These are phyloP conservation scores for Steromphala cineraria DNA, from an alignment of 2,888 invertebrate species.

Conservation along the genomic window DNA sequence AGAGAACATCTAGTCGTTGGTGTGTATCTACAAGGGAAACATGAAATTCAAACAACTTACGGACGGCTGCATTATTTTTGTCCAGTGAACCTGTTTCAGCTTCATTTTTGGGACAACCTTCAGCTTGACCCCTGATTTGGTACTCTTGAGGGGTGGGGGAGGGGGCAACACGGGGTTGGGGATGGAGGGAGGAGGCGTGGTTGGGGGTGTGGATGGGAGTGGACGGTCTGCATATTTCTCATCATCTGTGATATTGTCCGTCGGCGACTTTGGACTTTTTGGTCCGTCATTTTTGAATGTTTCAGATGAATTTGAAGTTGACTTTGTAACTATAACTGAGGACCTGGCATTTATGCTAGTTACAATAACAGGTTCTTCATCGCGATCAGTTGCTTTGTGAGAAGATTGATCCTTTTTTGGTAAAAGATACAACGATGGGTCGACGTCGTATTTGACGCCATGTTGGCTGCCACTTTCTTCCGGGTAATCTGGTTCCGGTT, in stretches of 20 bases:
- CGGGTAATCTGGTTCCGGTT: slow-evolving; percentile 7
- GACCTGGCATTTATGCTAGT: too few relatives aligned
- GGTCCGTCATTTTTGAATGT: too few relatives aligned
- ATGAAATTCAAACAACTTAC: slow-evolving; percentile 35
- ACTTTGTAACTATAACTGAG: too few relatives aligned
- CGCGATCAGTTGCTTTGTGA: too few relatives aligned
- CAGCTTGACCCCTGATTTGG: slow-evolving; percentile 10
- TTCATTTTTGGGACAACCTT: slow-evolving; percentile 26
- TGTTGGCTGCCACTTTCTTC: too few relatives aligned
- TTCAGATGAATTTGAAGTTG: too few relatives aligned
- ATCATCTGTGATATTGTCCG: neutral
- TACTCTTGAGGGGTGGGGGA: slow-evolving; percentile 12
- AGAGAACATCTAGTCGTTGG: too few relatives aligned
- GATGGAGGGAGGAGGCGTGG: slow-evolving; percentile 13
- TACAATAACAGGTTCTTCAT: too few relatives aligned
- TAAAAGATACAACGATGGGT: too few relatives aligned
- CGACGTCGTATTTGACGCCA: too few relatives aligned
- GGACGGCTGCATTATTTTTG: slow-evolving; percentile 45
- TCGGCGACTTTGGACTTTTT: neutral
- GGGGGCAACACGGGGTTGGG: neutral
- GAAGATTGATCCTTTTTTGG: too few relatives aligned
- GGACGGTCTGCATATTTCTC: neutral
- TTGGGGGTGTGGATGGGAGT: slow-evolving; percentile 23
- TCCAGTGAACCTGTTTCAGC: slow-evolving; percentile 58
- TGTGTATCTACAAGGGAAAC: neutral